Evolutionary conservation across 2,888 invertebrate species (phyloP).

Genomic region (Cephalotes varians): DNA sequence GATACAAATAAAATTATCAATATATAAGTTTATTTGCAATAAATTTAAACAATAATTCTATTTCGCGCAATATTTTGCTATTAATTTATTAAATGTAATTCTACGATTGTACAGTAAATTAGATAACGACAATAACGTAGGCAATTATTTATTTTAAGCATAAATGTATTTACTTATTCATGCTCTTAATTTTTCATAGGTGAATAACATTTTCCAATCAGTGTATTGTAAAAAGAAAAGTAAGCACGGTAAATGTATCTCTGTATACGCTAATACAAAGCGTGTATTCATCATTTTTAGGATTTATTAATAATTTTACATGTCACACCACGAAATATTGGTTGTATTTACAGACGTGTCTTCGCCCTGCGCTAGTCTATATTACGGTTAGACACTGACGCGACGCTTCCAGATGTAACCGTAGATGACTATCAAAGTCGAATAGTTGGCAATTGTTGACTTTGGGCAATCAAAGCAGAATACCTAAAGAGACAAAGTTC

Average conservation of each 20-base stretch:
- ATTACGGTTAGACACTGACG: constrained; percentile 62
- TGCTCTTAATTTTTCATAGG: constrained; percentile 52
- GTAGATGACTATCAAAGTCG: constrained; percentile 57
- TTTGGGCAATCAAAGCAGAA: constrained; percentile 54
- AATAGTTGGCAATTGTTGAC: constrained; percentile 58
- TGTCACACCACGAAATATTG: constrained; percentile 77
- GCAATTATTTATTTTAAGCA: constrained; percentile 54
- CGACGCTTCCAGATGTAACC: constrained; percentile 43
- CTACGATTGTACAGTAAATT: constrained; percentile 13
- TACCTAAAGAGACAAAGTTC: constrained; percentile 39
- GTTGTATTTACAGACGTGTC: constrained; percentile 79
- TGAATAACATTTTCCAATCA: constrained; percentile 63
- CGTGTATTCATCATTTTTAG: constrained; percentile 59
- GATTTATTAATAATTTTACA: constrained; percentile 80
- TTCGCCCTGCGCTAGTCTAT: constrained; percentile 62
- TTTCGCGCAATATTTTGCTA: background rate
- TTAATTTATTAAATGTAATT: constrained; percentile 14
- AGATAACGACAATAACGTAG: constrained; percentile 16
- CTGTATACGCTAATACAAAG: constrained; percentile 59
- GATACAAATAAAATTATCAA: constrained; percentile 70
- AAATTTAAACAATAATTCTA: constrained; percentile 7
- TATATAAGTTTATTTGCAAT: constrained; percentile 61
- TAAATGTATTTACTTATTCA: constrained; percentile 59
- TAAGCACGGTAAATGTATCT: constrained; percentile 65
- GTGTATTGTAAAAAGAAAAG: constrained; percentile 65